A percentile compares a stretch with the other conserved stretches of the same genome.
phyloP scores from a whole-genome alignment of 2,113 vertebrate species.

The Eolophus roseicapilla region DNA sequence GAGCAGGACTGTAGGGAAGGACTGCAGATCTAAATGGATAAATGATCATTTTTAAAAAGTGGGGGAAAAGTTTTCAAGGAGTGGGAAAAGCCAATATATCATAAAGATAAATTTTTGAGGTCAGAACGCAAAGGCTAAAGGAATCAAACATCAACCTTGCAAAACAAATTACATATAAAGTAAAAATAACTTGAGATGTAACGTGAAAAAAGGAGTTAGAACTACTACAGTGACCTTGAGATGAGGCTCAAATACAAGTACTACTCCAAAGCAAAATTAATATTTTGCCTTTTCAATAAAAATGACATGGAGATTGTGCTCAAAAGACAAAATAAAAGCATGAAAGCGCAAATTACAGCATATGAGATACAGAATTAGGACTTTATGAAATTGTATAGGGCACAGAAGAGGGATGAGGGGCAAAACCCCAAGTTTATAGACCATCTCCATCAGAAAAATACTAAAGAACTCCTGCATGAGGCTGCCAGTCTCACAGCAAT shows the following conservation, averaged over 20 bases:
- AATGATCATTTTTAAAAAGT: not conserved
- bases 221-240: not conserved
- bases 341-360: not conserved
- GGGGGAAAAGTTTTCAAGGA: not conserved
- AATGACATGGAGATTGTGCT: accelerated
- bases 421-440: not conserved
- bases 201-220: not conserved
- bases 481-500: not conserved
- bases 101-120: not conserved
- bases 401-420: not conserved
- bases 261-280: not conserved
- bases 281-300: not conserved
- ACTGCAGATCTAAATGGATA: not conserved
- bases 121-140: not conserved
- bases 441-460: not conserved
- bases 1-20: not conserved
- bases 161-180: not conserved
- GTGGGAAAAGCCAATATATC: not conserved
- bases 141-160: not conserved
- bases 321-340: not conserved
- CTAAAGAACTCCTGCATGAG: not conserved
- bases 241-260: not conserved
- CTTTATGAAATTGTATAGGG: not conserved
- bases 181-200: not conserved
- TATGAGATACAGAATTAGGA: not conserved